Evolutionary conservation across 2,113 vertebrate genomes (phyloP).

Genomic region (Nothoprocta pentlandii): DNA sequence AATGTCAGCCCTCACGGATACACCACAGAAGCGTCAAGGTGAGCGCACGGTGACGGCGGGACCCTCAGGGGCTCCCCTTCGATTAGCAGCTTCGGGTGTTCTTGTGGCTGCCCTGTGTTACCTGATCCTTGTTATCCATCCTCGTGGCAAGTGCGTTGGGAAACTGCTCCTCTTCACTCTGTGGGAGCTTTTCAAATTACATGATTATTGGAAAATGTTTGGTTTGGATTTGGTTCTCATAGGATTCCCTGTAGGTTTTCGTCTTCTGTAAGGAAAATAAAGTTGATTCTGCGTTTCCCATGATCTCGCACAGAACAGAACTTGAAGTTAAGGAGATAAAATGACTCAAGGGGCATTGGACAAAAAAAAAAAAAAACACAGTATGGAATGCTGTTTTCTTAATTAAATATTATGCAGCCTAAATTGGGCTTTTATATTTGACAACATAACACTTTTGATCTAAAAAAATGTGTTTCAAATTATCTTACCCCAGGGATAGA

Average conservation of each 20-base stretch:
- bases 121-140: neutral
- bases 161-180: accelerated
- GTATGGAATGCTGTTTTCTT: slow-evolving; percentile 53
- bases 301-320: slow-evolving; percentile 27
- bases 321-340: slow-evolving; percentile 61
- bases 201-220: neutral
- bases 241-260: slow-evolving; percentile 49
- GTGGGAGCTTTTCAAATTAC: neutral
- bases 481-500: slow-evolving; percentile 47
- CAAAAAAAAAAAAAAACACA: slow-evolving; percentile 62
- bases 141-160: accelerated
- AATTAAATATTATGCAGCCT: slow-evolving; percentile 53
- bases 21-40: slow-evolving; percentile 97
- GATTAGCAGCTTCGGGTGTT: accelerated
- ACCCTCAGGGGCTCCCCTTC: accelerated
- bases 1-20: slow-evolving; percentile 91
- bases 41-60: slow-evolving; percentile 7
- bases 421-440: slow-evolving; percentile 62
- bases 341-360: slow-evolving; percentile 63
- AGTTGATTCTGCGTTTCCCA: slow-evolving; percentile 56
- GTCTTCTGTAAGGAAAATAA: slow-evolving; percentile 20
- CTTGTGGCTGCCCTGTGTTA: neutral
- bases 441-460: slow-evolving; percentile 68
- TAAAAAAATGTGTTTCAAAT: slow-evolving; percentile 66
- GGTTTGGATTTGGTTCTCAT: neutral